Evolutionary conservation across 2,888 invertebrate species (phyloP), one percentile per base, ranked within the genome.

Genomic region (Antitype chi): DNA sequence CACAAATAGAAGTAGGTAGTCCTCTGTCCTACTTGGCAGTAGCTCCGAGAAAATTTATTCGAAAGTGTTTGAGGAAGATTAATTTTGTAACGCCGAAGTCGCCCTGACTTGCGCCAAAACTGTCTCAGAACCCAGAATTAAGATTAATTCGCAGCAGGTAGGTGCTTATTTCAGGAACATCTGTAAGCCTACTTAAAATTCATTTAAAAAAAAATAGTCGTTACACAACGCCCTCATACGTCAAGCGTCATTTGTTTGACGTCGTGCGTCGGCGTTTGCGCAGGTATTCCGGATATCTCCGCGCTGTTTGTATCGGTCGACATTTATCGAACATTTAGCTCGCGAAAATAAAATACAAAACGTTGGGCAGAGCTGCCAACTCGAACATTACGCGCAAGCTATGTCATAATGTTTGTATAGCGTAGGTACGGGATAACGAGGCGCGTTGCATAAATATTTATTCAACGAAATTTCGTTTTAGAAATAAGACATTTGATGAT

Each of bases 291-390:
- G 81, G 85, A 84, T 74, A 84, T 74, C 71, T 84, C 64, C 15
- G 20, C n/a, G 43, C 60, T 74, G 74, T 74, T 71, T 60, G 68
- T 62, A 71, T 62, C 62, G 32, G 70, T 66, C 74, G 85, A 78
- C 81, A 85, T 85, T 85, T 84, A 80, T 82, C 70, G 77, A 57
- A 70, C 66, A 64, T 71, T 75, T 76, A 60, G 74, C 64, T 72
- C 38, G 75, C 75, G 72, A 70, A 80, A 87, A 82, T 87, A 82
- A 87, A 87, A 86, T 84, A 80, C 72, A 80, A 82, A 76, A 78
- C 69, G 63, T 63, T 81, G 63, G 71, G 72, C 60, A 72, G 52
- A 49, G 70, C 67, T 80, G 80, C 78, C 80, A 77, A 85, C 60
- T 78, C 64, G 69, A 63, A 28, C 63, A 75, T 81, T 85, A 80